Evolutionary conservation across 2,113 vertebrate genomes (phyloP).

Genomic region (Patagioenas fasciata): DNA sequence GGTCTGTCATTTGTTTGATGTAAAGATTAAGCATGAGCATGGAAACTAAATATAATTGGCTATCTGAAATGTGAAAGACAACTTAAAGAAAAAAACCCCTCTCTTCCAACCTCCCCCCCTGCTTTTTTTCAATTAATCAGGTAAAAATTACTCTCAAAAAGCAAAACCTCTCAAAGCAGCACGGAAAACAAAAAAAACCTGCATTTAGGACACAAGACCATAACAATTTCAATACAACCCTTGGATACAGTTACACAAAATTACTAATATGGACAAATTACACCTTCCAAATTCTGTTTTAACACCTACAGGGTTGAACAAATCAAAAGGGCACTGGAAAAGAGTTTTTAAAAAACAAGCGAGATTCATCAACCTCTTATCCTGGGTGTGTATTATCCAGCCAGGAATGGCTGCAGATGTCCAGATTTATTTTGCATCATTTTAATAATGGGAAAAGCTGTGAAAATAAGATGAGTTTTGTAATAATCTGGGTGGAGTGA

Average conservation of each 20-base stretch:
- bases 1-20: neutral
- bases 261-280: neutral
- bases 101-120: neutral
- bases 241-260: neutral
- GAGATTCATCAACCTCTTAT: neutral
- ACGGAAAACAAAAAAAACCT: neutral
- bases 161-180: neutral
- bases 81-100: neutral
- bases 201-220: neutral
- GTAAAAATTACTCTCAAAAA: neutral
- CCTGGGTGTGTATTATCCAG: too few species aligned
- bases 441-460: too few species aligned
- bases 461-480: too few species aligned
- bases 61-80: neutral
- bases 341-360: neutral
- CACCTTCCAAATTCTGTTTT: neutral
- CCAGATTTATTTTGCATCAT: too few species aligned
- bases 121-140: neutral
- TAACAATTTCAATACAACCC: neutral
- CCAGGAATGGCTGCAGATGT: too few species aligned
- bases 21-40: neutral
- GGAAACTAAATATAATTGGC: neutral
- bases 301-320: neutral
- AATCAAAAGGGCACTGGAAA: neutral
- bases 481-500: too few species aligned